Conservation (phyloP, 2,888 invertebrate genomes). For the Luffia ferchaultella region DNA sequence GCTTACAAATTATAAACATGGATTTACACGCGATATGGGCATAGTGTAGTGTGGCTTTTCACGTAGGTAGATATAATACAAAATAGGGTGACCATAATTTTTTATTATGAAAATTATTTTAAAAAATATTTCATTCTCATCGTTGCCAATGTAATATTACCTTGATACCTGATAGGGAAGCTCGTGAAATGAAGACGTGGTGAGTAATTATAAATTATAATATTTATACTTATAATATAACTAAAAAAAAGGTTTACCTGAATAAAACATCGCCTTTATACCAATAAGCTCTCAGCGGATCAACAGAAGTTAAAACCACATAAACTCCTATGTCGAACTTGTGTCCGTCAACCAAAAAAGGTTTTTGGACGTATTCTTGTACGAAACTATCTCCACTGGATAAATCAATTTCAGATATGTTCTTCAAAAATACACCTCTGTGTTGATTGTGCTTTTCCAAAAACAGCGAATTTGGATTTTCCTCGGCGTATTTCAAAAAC, state of each 20-base stretch:
- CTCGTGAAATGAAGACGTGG: no score
- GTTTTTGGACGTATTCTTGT: conserved; percentile 89
- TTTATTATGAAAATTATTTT: not conserved
- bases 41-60: no score
- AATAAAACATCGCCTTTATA: conserved; percentile 91
- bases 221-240: no score
- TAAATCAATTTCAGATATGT: conserved; percentile 75
- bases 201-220: no score
- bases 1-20: no score
- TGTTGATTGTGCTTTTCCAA: conserved; percentile 94
- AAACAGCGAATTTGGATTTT: conserved; percentile 77
- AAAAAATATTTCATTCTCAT: not conserved
- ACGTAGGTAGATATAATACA: no score
- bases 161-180: no score
- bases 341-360: conserved; percentile 89
- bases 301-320: conserved; percentile 87
- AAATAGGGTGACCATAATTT: not conserved
- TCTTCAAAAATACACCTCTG: conserved; percentile 81
- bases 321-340: conserved; percentile 98
- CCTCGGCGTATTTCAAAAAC: conserved; percentile 72
- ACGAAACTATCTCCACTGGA: conserved; percentile 79
- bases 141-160: not conserved
- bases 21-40: no score
- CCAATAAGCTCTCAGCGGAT: conserved; percentile 89
- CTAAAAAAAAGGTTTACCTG: no score